These are phyloP conservation scores for Herpetotheres cachinnans DNA, from an alignment of 2,113 vertebrate species.

Conservation along the genomic window DNA sequence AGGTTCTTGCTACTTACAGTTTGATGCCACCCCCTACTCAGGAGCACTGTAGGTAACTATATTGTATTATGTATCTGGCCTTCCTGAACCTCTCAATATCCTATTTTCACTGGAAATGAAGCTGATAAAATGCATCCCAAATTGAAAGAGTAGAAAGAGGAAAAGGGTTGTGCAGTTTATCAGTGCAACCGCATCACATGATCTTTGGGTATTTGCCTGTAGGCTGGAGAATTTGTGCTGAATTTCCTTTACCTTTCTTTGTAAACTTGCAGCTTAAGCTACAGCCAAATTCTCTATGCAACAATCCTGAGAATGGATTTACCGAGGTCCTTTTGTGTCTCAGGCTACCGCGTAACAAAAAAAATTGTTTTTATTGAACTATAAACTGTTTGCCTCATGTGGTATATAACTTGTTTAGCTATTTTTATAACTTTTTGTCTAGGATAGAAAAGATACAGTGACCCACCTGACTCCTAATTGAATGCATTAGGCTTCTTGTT, in stretches of 20 bases:
- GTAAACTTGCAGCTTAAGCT: not conserved
- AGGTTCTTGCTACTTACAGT: fast-evolving
- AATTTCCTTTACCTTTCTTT: not conserved
- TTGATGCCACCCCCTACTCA: fast-evolving
- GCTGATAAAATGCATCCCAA: not conserved
- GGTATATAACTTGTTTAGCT: not conserved
- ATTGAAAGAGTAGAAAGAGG: not conserved
- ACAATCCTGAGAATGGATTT: not conserved
- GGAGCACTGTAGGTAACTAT: not conserved
- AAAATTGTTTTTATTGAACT: not conserved
- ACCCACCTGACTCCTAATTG: not conserved
- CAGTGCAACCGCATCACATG: fast-evolving
- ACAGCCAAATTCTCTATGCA: not conserved
- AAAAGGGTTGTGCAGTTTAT: not conserved
- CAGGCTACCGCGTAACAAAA: not conserved
- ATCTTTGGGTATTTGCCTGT: not conserved
- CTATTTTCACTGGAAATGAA: not conserved
- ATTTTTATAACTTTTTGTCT: not conserved
- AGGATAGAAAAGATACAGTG: not conserved
- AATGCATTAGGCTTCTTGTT: constrained; percentile 24
- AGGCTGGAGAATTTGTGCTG: not conserved
- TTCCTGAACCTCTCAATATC: not conserved
- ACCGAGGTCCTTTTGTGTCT: not conserved
- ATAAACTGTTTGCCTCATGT: not conserved
- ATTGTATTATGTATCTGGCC: not conserved